Conservation (phyloP, 2,113 vertebrate species). For the Galemys pyrenaicus region DNA sequence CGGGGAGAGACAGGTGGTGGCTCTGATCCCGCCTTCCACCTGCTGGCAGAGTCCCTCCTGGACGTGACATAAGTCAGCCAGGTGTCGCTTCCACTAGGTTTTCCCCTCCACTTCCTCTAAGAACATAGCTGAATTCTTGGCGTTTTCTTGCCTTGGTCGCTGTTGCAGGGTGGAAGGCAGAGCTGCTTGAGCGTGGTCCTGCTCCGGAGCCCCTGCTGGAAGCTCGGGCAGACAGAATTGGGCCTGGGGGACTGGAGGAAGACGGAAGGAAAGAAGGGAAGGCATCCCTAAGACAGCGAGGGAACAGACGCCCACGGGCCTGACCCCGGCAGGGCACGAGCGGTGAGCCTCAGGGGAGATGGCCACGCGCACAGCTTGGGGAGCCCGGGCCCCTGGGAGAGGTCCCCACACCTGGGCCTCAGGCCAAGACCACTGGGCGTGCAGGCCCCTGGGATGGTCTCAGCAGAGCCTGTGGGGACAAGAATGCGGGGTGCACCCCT, state of each 20-base stretch:
- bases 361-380: too few species aligned
- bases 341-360: neutral
- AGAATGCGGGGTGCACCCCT: neutral
- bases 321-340: neutral
- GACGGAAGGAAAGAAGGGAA: neutral
- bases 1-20: neutral
- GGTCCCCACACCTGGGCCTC: fast-evolving
- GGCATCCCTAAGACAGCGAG: neutral
- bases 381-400: neutral
- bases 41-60: neutral
- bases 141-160: neutral
- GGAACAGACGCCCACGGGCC: neutral
- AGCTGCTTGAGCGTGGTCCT: neutral
- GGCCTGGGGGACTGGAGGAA: neutral
- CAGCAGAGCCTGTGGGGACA: neutral
- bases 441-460: neutral
- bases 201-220: neutral
- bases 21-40: neutral
- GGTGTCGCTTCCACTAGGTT: neutral
- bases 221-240: neutral
- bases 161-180: neutral
- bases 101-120: neutral
- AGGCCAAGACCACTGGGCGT: neutral
- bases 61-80: neutral
- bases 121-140: neutral